These are phyloP conservation scores for Ophioderma brevispina DNA, from an alignment of 35 echinoderm and acorn worm species.

Conservation along the genomic window DNA sequence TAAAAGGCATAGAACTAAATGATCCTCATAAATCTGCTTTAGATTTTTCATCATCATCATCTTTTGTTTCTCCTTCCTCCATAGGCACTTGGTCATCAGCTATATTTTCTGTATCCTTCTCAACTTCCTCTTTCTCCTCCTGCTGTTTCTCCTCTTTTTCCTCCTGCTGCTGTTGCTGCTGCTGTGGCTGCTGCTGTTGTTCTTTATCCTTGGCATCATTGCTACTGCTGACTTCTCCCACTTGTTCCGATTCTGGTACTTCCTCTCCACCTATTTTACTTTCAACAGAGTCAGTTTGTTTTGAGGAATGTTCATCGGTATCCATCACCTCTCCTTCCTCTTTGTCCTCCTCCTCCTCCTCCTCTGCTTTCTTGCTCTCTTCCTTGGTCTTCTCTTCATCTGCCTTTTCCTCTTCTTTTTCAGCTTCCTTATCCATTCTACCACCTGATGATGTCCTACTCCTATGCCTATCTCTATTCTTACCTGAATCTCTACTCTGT, in stretches of 20 bases:
- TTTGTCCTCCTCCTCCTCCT: constrained; percentile 18
- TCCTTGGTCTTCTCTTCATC: constrained; percentile 34
- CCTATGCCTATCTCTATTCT: constrained; percentile 14
- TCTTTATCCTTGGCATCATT: not conserved
- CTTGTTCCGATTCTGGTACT: not conserved
- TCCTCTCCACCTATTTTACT: constrained; percentile 20
- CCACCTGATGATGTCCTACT: not conserved
- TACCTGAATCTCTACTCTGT: not conserved
- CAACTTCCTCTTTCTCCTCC: not conserved
- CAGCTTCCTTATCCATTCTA: not conserved
- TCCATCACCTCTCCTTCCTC: constrained; percentile 39
- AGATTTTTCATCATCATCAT: not conserved
- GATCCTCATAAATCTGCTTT: too few relatives aligned
- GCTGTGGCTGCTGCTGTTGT: not conserved
- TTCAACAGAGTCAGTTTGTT: constrained; percentile 17
- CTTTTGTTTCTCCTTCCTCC: not conserved
- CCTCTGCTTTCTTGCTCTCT: constrained; percentile 7
- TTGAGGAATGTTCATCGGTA: not conserved
- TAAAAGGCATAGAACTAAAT: too few relatives aligned
- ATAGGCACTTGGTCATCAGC: constrained; percentile 18
- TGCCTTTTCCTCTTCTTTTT: not conserved
- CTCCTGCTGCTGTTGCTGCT: not conserved
- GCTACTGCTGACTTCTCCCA: not conserved
- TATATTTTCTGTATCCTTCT: constrained; percentile 3
- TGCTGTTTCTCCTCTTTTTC: constrained; percentile 28